Base-by-base conservation (phyloP, 1,140 invertebrate species). In the Papilio machaon region DNA sequence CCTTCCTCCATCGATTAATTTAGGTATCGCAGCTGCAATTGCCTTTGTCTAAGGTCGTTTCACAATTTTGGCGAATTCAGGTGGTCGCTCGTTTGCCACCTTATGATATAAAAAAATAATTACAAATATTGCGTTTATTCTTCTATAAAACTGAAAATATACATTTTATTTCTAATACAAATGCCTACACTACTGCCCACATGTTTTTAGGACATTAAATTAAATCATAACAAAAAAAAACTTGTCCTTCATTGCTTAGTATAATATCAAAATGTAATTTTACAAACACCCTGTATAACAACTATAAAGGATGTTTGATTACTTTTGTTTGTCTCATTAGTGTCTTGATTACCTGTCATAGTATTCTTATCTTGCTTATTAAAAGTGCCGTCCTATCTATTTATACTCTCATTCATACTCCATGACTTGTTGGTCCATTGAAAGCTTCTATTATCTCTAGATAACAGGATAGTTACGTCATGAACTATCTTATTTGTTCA, bases 391-490 rank as follows among this genome's bases (percentile, higher is more conserved):
- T 64, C 5, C 23, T 64, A 23, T 35, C 23, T 67, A 67, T 70
- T 35, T 38, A 35, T 70, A 70, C 1, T 38, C 64, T 70, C 30
- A 35, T 70, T 70, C 64, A 70, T 70, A 35, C 64, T 70, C 35
- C 30, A 35, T 35, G 64, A 30, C 23, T 35, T 35, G 30, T 70
- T 70, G 64, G 30, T 70, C 23, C 64, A 70, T 70, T 70, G 64
- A 70, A 5, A 70, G 4, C 19, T 15, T 35, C 6, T 35, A 6
- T 38, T 70, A 70, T 70, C 64, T 23, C 11, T 15, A 35, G 30
- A 70, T 70, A 70, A 70, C 30, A 11, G 7, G n/a, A 70, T 8
- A 38, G 38, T 70, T 70, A 70, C 64, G 64, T 70, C 64, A 70
- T 30, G 15, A 35, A 38, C 10, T 70, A 15, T 70, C 64, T 70